Percentiles rank a stretch among this genome's conserved stretches.
These are phyloP conservation scores for Anthopleura sola DNA, from an alignment of 64 coral and sea anemone species.

Conservation along the genomic window DNA sequence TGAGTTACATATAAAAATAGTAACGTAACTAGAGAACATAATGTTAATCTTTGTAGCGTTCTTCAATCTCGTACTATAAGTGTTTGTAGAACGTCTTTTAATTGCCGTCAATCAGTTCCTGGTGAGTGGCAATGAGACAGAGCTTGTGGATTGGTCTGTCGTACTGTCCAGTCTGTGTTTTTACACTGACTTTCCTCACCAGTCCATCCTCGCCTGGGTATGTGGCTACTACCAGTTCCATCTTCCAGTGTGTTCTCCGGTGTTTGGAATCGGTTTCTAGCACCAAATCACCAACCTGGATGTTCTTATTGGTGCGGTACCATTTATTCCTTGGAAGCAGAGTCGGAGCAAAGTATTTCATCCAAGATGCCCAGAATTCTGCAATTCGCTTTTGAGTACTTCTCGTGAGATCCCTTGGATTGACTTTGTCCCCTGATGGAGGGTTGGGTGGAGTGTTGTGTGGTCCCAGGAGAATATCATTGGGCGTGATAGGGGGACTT, in stretches of 20 bases:
- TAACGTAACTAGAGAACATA: neutral
- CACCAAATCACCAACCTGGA: neutral
- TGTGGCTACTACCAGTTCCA: neutral
- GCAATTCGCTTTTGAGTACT: neutral
- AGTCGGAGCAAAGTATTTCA: conserved; percentile 31
- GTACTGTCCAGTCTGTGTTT: neutral
- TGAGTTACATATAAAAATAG: neutral
- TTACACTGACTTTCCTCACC: neutral
- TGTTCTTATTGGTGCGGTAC: neutral
- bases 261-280: neutral
- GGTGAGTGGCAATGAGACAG: neutral
- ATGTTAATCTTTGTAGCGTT: neutral
- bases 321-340: conserved; percentile 33
- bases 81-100: neutral
- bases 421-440: conserved; percentile 22
- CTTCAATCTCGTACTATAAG: neutral
- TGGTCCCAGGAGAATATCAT: conserved; percentile 29
- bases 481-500: conserved; percentile 45
- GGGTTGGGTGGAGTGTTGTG: neutral
- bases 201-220: neutral
- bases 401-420: conserved; percentile 31
- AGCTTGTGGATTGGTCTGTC: neutral
- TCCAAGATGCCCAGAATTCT: conserved; percentile 17
- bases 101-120: neutral
- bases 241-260: neutral